Base-by-base conservation (phyloP, 2,113 vertebrate genomes). In the Crotalus tigris region DNA sequence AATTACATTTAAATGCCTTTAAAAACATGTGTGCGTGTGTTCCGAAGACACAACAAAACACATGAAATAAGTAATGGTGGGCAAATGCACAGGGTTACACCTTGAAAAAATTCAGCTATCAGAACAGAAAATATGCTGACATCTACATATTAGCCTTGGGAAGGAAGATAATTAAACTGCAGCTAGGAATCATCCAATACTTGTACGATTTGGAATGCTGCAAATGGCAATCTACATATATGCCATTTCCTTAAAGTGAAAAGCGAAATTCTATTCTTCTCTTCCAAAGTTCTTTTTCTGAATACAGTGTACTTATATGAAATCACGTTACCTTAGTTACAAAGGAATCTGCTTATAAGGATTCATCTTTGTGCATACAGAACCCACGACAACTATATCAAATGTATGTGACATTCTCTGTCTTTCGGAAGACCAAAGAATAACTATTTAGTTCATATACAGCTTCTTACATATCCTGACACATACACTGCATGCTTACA, bases 341-440 rank as follows among this genome's bases (percentile, higher is more conserved):
- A 75, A 81, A 81, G 44, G 33, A 75, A 86, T 49, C 46, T 87
- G 85, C 21, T 49, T 53, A 0, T 87, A 75, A 89, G 92, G 92
- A 91, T 91, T 95, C 94, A 94, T 51, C 85, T 5, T 39, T 75
- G 81, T 91, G 94, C 95, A 95, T 69, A 96, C 85, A 93, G 33
- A 94, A 91, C 91, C n/a, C 51, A 88, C n/a, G 26, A 29, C 26
- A 54, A 54, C 26, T n/a, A 33, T 19, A 54, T 87, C 49, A 92
- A 89, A 17, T 24, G 6, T 58, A 12, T 24, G 19, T 58, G 21
- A 21, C 44, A 59, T 89, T 89, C 21, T 46, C 33, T 6, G 33
- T 39, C 33, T 58, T 59, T 89, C 21, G 44, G 88, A 89, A 58
- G 17, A 58, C 12, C 0, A 75, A 17, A 75, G 6, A 33, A 33